Evolutionary conservation across 2,888 invertebrate species (phyloP).

Genomic region (Melitaea athalia): DNA sequence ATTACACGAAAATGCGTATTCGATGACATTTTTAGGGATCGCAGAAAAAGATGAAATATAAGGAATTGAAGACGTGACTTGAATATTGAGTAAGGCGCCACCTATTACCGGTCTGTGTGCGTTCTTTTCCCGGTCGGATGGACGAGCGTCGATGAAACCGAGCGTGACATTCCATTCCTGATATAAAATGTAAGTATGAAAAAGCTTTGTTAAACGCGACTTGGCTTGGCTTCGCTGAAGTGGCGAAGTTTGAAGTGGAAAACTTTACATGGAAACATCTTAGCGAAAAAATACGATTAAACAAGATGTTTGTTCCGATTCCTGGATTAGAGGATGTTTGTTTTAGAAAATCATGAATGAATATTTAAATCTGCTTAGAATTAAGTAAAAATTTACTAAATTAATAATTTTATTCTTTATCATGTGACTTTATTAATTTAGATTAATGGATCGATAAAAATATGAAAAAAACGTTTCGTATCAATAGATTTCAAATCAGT

Average conservation of each 20-base stretch:
- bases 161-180: slow-evolving; percentile 79
- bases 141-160: slow-evolving; percentile 74
- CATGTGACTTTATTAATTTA: too few species aligned
- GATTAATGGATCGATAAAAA: too few species aligned
- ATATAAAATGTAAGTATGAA: slow-evolving; percentile 81
- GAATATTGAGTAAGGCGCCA: slow-evolving; percentile 73
- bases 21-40: slow-evolving; percentile 81
- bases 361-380: too few species aligned
- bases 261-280: slow-evolving; percentile 80
- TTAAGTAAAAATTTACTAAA: too few species aligned
- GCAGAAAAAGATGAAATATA: slow-evolving; percentile 82
- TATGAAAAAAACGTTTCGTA: too few species aligned
- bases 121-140: slow-evolving; percentile 77
- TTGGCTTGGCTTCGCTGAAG: slow-evolving; percentile 77
- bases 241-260: slow-evolving; percentile 82
- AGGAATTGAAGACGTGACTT: slow-evolving; percentile 80
- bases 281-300: slow-evolving; percentile 68
- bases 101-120: slow-evolving; percentile 77
- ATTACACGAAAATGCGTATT: slow-evolving; percentile 82
- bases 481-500: too few species aligned
- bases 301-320: slow-evolving; percentile 25
- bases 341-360: slow-evolving; percentile 1
- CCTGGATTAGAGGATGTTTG: not conserved
- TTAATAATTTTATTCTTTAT: too few species aligned
- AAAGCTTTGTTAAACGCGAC: slow-evolving; percentile 81